Evolutionary conservation across 2,113 vertebrate species (phyloP).

Genomic region (Carlito syrichta): DNA sequence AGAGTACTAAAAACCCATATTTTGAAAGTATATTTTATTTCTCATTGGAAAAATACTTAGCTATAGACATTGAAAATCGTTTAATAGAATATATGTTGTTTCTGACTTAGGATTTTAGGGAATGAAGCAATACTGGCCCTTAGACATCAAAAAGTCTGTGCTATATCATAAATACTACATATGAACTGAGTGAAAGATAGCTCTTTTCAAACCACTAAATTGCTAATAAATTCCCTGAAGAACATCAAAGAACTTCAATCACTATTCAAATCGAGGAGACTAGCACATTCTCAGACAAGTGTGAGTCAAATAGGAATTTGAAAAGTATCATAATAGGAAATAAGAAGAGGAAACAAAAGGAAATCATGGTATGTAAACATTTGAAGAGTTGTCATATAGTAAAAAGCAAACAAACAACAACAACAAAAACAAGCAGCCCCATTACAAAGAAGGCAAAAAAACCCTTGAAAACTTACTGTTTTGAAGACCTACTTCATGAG

Average conservation of each 20-base stretch:
- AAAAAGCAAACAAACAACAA: no score
- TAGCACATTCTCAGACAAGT: background rate
- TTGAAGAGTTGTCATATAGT: background rate
- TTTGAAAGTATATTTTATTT: background rate
- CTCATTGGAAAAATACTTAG: background rate
- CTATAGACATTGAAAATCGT: background rate
- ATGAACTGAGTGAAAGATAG: background rate
- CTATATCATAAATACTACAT: background rate
- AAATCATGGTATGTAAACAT: background rate
- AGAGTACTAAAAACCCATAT: background rate
- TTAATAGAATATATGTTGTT: background rate
- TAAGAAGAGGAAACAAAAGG: background rate
- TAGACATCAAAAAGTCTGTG: background rate
- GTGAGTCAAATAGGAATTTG: background rate
- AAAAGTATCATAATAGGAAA: background rate
- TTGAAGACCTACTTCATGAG: background rate
- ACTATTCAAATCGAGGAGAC: background rate
- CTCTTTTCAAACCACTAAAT: background rate
- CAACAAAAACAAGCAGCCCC: background rate
- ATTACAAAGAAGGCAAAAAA: no score
- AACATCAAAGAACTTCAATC: background rate
- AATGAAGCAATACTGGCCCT: background rate
- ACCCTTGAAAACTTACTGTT: background rate
- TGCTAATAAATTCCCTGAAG: background rate
- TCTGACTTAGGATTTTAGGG: background rate